A percentile compares a stretch with the other conserved stretches of the same genome.
phyloP scores from a whole-genome alignment of 1,140 invertebrate genomes.

The fruit fly (Drosophila melanogaster) region Release_6_plus_ISO1_MT NT_037436.4:3732001-3732500 shows the following conservation, averaged over 20 bases:
- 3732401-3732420: slow-evolving; percentile 63
- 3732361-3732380: slow-evolving; percentile 40
- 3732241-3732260: slow-evolving; percentile 73
- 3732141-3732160: slow-evolving; percentile 50
- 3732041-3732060: slow-evolving; percentile 54
- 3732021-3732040: slow-evolving; percentile 74
- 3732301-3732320: slow-evolving; percentile 63
- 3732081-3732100: slow-evolving; percentile 62
- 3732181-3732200: slow-evolving; percentile 79
- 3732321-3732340: slow-evolving; percentile 30
- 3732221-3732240: slow-evolving; percentile 21
- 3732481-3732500: slow-evolving; percentile 12
- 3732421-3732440: slow-evolving; percentile 56
- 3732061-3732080: slow-evolving; percentile 64
- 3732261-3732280: slow-evolving; percentile 30
- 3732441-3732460: slow-evolving; percentile 18
- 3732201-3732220: slow-evolving; percentile 42
- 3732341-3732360: slow-evolving; percentile 57
- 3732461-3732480: slow-evolving; percentile 28
- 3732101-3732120: neutral
- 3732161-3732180: slow-evolving; percentile 55
- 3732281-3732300: slow-evolving; percentile 45
- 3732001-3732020: slow-evolving; percentile 63
- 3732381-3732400: slow-evolving; percentile 71
- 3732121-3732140: slow-evolving; percentile 25